Evolutionary conservation across 2,113 vertebrate genomes (phyloP).

Genomic region (Ochotona curzoniae): DNA sequence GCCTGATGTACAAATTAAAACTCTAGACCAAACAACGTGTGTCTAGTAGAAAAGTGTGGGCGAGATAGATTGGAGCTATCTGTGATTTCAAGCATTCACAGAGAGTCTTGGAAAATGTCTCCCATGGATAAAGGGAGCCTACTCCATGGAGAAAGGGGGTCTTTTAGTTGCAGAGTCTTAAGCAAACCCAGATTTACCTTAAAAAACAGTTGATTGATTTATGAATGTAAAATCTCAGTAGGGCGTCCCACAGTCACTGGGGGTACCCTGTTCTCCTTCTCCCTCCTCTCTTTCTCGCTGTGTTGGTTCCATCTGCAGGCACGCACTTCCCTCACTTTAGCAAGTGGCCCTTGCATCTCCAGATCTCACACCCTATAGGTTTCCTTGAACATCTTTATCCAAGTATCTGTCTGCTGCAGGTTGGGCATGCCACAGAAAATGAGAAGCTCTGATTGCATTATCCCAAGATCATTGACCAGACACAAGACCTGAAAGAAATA

Average conservation of each 20-base stretch:
- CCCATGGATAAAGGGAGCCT: not conserved
- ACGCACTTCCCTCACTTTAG: not conserved
- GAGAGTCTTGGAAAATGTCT: not conserved
- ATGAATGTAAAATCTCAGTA: not conserved
- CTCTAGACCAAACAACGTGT: not conserved
- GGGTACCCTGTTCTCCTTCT: rapidly evolving
- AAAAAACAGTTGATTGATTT: not conserved
- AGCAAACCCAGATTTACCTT: not conserved
- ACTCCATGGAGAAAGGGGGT: not conserved
- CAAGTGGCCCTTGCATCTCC: not conserved
- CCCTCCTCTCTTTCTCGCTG: not conserved
- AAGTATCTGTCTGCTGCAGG: not conserved
- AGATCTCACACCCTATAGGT: not conserved
- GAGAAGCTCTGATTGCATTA: not conserved
- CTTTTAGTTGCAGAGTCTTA: not conserved
- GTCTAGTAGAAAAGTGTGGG: not conserved
- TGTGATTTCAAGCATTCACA: not conserved
- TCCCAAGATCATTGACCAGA: too few relatives aligned
- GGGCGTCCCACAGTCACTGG: not conserved
- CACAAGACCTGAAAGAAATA: not conserved
- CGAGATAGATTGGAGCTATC: not conserved
- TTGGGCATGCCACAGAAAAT: not conserved
- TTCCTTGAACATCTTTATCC: not conserved
- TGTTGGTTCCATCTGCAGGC: not conserved
- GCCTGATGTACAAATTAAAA: not conserved